These are phyloP conservation scores for Tipula helvola DNA, from an alignment of 2,888 invertebrate species.

Conservation along the genomic window DNA sequence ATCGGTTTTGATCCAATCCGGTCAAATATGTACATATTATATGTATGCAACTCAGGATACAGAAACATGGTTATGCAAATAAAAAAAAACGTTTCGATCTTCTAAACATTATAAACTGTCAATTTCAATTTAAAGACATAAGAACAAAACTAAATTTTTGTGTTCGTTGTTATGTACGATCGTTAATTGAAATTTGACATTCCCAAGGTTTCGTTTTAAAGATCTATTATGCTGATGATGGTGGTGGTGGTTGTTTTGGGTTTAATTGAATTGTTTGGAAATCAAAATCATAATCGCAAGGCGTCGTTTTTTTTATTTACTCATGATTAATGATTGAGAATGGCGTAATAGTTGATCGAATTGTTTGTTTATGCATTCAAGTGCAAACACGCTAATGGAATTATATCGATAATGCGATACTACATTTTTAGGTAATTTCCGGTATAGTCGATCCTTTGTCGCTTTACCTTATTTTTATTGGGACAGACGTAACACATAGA, in stretches of 20 bases:
- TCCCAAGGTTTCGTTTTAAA: background rate
- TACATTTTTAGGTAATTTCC: background rate
- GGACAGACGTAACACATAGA: background rate
- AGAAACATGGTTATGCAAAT: background rate
- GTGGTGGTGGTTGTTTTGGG: background rate
- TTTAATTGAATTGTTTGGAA: background rate
- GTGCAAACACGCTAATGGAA: background rate
- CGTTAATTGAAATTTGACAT: background rate
- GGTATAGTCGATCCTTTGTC: background rate
- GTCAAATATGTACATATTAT: background rate
- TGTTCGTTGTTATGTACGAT: background rate
- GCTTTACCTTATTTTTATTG: background rate
- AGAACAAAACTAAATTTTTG: background rate
- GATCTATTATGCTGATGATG: background rate
- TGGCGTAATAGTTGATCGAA: background rate
- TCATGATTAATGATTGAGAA: background rate
- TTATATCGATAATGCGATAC: background rate
- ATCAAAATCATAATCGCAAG: background rate
- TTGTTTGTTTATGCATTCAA: background rate
- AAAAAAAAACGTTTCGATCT: background rate
- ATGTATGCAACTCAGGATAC: background rate
- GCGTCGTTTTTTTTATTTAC: background rate
- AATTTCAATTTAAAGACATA: background rate
- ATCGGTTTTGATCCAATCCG: background rate
- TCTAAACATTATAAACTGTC: background rate